Percentiles rank a stretch among this genome's conserved stretches.
These are phyloP conservation scores for Zaprionus africanus DNA, from an alignment of 1,140 invertebrate genomes.

Conservation along the genomic window DNA sequence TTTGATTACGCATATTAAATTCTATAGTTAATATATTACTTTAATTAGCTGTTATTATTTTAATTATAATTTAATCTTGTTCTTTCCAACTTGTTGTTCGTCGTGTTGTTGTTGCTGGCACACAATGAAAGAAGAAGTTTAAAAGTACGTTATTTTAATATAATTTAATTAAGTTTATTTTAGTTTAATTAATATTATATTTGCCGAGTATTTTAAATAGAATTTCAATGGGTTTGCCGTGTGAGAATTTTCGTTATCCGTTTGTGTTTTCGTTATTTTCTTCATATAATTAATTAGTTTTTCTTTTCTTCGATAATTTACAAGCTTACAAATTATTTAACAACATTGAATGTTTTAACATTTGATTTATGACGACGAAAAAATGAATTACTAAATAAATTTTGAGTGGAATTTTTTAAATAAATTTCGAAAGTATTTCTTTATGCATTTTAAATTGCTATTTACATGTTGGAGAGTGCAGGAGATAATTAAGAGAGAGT, in stretches of 20 bases:
- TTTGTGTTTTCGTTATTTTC: neutral
- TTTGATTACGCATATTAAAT: conserved; percentile 43
- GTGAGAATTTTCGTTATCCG: conserved; percentile 32
- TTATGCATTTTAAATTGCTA: neutral
- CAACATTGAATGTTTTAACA: conserved; percentile 83
- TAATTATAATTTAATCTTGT: conserved; percentile 14
- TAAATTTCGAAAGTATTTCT: neutral
- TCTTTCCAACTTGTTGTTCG: conserved; percentile 17
- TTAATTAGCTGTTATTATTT: conserved; percentile 38
- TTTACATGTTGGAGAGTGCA: conserved; percentile 1
- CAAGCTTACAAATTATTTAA: conserved; percentile 83
- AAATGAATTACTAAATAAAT: conserved; percentile 24
- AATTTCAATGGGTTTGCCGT: conserved; percentile 75
- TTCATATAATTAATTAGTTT: conserved; percentile 1
- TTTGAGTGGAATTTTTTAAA: conserved; percentile 17
- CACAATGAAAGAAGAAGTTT: conserved; percentile 70
- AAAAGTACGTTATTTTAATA: conserved; percentile 38
- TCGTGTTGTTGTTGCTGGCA: conserved; percentile 61
- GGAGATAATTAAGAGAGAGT: neutral
- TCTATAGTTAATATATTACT: conserved; percentile 23
- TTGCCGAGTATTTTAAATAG: conserved; percentile 66
- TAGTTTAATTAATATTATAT: conserved; percentile 47
- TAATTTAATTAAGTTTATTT: conserved; percentile 37
- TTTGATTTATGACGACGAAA: conserved; percentile 39
- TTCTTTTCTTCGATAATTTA: conserved; percentile 57